These are phyloP conservation scores for Augiades crinisus DNA, from an alignment of 2,888 invertebrate genomes.

Conservation along the genomic window DNA sequence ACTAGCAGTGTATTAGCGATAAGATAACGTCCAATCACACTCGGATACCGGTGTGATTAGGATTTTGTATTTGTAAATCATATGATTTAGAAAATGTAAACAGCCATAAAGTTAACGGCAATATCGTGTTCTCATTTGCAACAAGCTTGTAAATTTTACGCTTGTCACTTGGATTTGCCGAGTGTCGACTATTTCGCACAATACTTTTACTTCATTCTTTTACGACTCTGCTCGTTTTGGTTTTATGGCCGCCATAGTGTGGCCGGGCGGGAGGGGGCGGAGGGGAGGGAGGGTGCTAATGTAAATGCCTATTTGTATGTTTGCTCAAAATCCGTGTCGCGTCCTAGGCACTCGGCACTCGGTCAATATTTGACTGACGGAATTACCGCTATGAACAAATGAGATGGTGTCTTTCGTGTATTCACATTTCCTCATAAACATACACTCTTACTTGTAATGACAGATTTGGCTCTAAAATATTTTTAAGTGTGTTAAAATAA, in stretches of 20 bases:
- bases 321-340: slow-evolving; percentile 77
- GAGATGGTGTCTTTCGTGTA: slow-evolving; percentile 59
- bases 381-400: slow-evolving; percentile 77
- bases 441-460: slow-evolving; percentile 13
- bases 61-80: background rate
- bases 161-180: slow-evolving; percentile 22
- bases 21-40: background rate
- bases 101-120: background rate
- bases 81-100: background rate
- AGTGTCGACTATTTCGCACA: slow-evolving; percentile 33
- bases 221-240: slow-evolving; percentile 31
- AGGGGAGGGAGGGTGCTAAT: slow-evolving; percentile 59
- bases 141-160: slow-evolving; percentile 5
- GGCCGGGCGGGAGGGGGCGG: slow-evolving; percentile 31
- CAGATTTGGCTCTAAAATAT: background rate
- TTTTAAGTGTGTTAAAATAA: background rate
- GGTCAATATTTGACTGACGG: slow-evolving; percentile 73
- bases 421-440: slow-evolving; percentile 55
- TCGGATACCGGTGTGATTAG: background rate
- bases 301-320: slow-evolving; percentile 75
- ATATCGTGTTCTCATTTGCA: background rate
- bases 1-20: slow-evolving; percentile 3
- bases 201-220: slow-evolving; percentile 34
- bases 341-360: slow-evolving; percentile 52
- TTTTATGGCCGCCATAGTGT: slow-evolving; percentile 32